Evolutionary conservation across 2,888 invertebrate genomes (phyloP).

Genomic region (Podabrus alpinus): DNA sequence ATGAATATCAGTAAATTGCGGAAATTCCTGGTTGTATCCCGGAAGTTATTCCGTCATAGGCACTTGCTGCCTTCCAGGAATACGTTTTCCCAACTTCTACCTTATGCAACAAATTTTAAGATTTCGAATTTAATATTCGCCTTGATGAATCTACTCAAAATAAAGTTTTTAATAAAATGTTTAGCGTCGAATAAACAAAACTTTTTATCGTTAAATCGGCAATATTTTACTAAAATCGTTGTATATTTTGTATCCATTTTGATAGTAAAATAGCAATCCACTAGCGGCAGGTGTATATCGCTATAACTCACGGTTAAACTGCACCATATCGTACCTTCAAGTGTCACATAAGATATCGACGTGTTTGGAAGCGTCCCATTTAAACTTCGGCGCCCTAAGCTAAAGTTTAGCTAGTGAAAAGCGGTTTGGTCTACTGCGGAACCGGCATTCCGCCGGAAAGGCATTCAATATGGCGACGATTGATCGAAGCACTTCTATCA

Average conservation of each 20-base stretch:
- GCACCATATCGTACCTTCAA: conserved; percentile 35
- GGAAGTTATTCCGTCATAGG: conserved; percentile 51
- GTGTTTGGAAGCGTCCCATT: conserved; percentile 28
- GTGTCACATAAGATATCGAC: conserved; percentile 45
- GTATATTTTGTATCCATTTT: not conserved
- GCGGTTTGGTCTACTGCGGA: conserved; percentile 25
- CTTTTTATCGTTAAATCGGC: not conserved
- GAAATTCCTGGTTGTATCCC: conserved; percentile 49
- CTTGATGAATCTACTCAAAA: not conserved
- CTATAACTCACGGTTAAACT: conserved; percentile 36
- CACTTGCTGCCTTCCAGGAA: conserved; percentile 39
- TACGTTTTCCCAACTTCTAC: conserved; percentile 7
- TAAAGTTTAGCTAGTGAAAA: conserved; percentile 9
- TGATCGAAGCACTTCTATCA: conserved; percentile 42
- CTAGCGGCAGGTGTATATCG: conserved; percentile 28
- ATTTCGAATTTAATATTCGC: not conserved
- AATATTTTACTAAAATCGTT: not conserved
- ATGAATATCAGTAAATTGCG: conserved; percentile 53
- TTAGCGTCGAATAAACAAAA: not conserved
- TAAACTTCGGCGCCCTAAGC: conserved; percentile 9
- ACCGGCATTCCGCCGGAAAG: conserved; percentile 37
- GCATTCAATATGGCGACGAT: conserved; percentile 41
- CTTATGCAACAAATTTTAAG: not conserved
- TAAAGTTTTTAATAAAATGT: not conserved
- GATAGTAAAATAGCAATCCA: conserved; percentile 29